phyloP scores from a whole-genome alignment of 2,113 vertebrate genomes.

The Platycercus adscitus region DNA sequence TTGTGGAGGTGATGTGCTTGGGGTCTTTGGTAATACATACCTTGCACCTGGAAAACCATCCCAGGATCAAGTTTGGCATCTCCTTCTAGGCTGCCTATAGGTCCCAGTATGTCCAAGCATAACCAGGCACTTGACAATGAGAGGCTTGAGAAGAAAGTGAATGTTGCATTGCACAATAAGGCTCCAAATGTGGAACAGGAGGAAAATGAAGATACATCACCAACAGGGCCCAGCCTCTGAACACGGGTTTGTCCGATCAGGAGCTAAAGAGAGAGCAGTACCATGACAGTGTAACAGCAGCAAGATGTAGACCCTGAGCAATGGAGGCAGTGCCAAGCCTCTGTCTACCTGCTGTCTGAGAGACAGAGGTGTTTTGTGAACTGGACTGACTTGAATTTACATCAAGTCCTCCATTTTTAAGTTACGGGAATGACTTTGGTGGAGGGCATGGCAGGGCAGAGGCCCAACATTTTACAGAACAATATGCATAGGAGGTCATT shows the following conservation, averaged over 20 bases:
- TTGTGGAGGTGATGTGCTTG: too few relatives aligned
- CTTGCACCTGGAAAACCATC: not conserved
- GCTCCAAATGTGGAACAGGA: not conserved
- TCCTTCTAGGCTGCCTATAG: not conserved
- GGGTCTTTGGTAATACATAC: not conserved
- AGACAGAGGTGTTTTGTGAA: not conserved
- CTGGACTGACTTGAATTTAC: not conserved
- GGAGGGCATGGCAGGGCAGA: not conserved
- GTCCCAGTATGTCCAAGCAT: not conserved
- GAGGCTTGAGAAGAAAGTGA: not conserved
- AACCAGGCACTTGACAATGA: not conserved
- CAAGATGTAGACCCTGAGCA: not conserved
- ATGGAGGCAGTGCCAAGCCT: not conserved
- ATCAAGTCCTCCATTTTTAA: not conserved
- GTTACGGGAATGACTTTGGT: not conserved
- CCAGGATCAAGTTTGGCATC: too few relatives aligned
- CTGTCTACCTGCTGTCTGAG: not conserved
- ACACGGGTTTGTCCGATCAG: not conserved
- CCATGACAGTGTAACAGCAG: fast-evolving
- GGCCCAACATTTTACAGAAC: not conserved
- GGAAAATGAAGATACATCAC: not conserved
- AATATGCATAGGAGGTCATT: not conserved
- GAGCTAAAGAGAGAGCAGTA: not conserved
- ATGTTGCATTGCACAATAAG: fast-evolving
- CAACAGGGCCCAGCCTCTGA: not conserved